A percentile compares a stretch with the other conserved stretches of the same genome.
Conservation (phyloP, 2,888 invertebrate species). For the Tenthredo scrophulariae region DNA sequence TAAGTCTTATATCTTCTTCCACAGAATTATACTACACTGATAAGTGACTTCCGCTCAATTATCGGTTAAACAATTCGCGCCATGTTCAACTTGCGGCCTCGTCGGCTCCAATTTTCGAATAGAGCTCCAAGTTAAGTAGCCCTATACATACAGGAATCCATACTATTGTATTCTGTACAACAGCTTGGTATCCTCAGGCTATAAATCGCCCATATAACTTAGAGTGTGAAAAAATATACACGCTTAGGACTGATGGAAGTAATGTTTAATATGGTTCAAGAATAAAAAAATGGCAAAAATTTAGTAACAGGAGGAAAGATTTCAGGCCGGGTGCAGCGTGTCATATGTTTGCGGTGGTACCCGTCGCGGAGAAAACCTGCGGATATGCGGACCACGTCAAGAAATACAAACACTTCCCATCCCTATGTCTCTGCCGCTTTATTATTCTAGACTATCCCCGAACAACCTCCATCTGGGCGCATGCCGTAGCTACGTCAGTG, state of each 20-base stretch:
- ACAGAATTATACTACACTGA: not conserved
- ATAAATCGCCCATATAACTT: not conserved
- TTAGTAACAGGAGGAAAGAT: not conserved
- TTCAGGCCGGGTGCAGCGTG: conserved; percentile 44
- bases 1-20: not conserved
- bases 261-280: not conserved
- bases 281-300: conserved; percentile 3
- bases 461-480: conserved; percentile 70
- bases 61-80: not conserved
- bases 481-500: conserved; percentile 61
- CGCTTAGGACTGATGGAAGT: not conserved
- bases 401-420: conserved; percentile 71
- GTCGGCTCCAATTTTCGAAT: not conserved
- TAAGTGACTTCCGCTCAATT: conserved; percentile 12
- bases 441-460: conserved; percentile 71
- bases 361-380: conserved; percentile 42
- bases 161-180: not conserved
- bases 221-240: not conserved
- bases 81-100: not conserved
- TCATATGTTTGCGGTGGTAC: conserved; percentile 56
- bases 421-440: conserved; percentile 68
- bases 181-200: not conserved
- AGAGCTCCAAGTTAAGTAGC: not conserved
- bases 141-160: not conserved
- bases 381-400: conserved; percentile 63